These are phyloP conservation scores for Sardinella longiceps DNA, from an alignment of 2,797 vertebrate genomes.

Conservation along the genomic window DNA sequence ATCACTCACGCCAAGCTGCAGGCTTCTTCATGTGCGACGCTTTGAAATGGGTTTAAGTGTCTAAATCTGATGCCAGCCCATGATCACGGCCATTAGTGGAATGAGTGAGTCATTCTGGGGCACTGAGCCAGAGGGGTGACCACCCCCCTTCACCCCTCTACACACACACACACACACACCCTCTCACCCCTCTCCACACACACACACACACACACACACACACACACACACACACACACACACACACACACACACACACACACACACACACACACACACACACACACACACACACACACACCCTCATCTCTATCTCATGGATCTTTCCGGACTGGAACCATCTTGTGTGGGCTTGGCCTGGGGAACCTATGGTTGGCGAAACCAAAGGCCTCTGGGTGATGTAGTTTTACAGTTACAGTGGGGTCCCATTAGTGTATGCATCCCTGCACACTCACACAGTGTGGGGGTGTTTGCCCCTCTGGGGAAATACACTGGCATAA, in stretches of 20 bases:
- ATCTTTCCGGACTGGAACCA: too few relatives aligned
- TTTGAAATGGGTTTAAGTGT: not conserved
- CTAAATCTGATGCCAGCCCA: not conserved
- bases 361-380: too few relatives aligned
- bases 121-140: too few relatives aligned
- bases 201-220: too few relatives aligned
- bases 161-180: too few relatives aligned
- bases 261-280: not conserved
- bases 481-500: not conserved
- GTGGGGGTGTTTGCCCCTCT: not conserved
- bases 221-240: not conserved
- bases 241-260: not conserved
- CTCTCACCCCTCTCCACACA: not conserved
- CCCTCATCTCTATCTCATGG: too few relatives aligned
- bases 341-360: too few relatives aligned
- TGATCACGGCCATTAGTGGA: not conserved
- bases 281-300: not conserved
- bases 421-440: too few relatives aligned
- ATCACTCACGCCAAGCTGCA: not conserved
- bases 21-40: not conserved
- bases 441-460: not conserved
- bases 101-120: not conserved
- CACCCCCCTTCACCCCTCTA: not conserved
- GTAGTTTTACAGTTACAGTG: too few relatives aligned
- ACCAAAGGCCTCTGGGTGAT: too few relatives aligned